Base-by-base conservation (phyloP, 2,113 vertebrate species). In the Rhabdornis inornatus region DNA sequence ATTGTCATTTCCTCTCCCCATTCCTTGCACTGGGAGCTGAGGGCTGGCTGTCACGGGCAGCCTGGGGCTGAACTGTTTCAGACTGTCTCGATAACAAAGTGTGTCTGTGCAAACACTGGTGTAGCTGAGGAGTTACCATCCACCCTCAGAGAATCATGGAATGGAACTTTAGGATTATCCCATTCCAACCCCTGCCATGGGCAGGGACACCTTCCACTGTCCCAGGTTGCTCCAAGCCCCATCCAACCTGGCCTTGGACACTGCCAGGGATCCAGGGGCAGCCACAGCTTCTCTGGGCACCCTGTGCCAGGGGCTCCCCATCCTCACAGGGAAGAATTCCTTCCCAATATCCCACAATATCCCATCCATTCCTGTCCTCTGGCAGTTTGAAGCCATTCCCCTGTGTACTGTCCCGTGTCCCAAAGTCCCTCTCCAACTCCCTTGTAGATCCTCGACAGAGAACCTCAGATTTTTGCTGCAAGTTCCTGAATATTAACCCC, bases 231-330 rank as follows among this genome's bases (percentile, higher is more conserved):
- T 60, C 61, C 53, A 47, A 25, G 9, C 9, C 13, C 33, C 0
- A 0, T 68, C 21, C 53, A 82, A 0, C 44, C n/a, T 55, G 63
- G 17, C 31, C 25, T 49, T 1, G 79, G 0, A 3, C 56, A 63
- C 17, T 63, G 0, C 12, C 63, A 76, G 63, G 35, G 35, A 69
- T 49, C 42, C 78, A 68, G 30, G 25, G 20, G 17, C 39, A 69
- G 30, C 47, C 63, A 55, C 61, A 83, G 63, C n/a, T 61, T 3
- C 55, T 61, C 9, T 66, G 53, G 53, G 9, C 9, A 53, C 0
- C 37, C 53, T 69, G 25, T 76, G 55, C 63, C 70, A 75, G 39
- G 24, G 47, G 17, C 9, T 22, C 1, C 0, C 2, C 30, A 27
- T 15, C 20, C 25, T 69, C 63, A 22, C 10, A 63, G 35, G 0